Evolutionary conservation across 2,888 invertebrate species (phyloP).

Genomic region (Nebria salina): DNA sequence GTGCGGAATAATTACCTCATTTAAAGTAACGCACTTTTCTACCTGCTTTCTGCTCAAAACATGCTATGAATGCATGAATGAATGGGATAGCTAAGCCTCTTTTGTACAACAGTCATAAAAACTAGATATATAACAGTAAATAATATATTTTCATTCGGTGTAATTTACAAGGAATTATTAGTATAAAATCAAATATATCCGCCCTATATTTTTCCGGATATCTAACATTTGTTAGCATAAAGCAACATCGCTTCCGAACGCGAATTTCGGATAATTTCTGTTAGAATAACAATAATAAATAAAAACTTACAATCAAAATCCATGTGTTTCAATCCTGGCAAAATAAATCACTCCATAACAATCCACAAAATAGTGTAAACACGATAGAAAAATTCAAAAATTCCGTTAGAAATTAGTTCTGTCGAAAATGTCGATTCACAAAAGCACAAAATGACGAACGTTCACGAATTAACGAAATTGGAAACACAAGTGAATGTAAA

Average conservation of each 20-base stretch:
- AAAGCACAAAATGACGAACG: conserved; percentile 22
- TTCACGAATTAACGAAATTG: conserved; percentile 26
- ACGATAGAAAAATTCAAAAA: neutral
- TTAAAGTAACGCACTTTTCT: neutral
- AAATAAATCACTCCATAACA: neutral
- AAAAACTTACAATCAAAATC: conserved; percentile 36
- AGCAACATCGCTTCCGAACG: neutral
- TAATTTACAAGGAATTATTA: neutral
- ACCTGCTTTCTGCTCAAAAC: neutral
- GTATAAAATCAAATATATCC: too few species aligned
- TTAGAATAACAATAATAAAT: neutral
- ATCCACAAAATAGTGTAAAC: neutral
- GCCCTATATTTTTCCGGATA: too few species aligned
- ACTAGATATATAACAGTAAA: neutral
- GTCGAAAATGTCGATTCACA: conserved; percentile 15
- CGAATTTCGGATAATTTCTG: neutral
- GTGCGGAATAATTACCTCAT: conserved; percentile 12
- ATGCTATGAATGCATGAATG: neutral
- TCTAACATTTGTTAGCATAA: too few species aligned
- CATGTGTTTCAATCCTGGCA: conserved; percentile 29
- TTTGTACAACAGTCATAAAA: neutral
- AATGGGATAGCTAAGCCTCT: neutral
- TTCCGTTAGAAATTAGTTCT: conserved; percentile 35
- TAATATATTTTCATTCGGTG: neutral
- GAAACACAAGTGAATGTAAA: conserved; percentile 8